Percentiles rank a stretch among this genome's conserved stretches.
Evolutionary conservation across 35 echinoderm and acorn worm genomes (phyloP).

Genomic region (Strongylocentrotus purpuratus): DNA sequence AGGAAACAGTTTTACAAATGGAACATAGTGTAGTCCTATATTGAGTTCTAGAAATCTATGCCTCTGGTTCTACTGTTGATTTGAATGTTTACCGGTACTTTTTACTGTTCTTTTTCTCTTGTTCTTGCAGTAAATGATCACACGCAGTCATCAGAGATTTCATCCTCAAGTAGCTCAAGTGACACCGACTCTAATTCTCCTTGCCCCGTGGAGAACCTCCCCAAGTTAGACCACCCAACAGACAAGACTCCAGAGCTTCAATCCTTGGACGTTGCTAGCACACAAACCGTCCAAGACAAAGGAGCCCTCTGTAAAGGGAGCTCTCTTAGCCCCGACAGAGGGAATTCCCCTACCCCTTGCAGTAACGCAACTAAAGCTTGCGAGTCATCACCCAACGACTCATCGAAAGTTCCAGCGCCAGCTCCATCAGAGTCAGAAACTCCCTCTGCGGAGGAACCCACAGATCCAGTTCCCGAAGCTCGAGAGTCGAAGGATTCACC

Average conservation of each 20-base stretch:
- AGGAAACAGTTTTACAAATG: too few relatives aligned
- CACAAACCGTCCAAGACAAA: neutral
- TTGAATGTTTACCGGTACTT: neutral
- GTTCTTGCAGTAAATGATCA: constrained; percentile 1
- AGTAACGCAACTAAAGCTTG: neutral
- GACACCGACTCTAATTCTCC: neutral
- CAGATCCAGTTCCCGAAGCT: neutral
- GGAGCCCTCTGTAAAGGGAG: neutral
- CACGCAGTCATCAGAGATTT: neutral
- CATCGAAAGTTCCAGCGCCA: neutral
- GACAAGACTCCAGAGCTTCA: neutral
- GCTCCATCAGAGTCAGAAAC: neutral
- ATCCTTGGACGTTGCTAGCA: neutral
- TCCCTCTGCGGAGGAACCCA: neutral
- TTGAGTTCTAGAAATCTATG: too few relatives aligned
- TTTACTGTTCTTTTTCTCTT: neutral
- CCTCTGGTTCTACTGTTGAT: too few relatives aligned
- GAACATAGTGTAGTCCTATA: too few relatives aligned
- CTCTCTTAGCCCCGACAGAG: neutral
- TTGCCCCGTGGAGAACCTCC: neutral
- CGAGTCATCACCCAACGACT: neutral
- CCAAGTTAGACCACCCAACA: neutral
- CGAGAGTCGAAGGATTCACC: neutral
- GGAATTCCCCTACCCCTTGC: neutral
- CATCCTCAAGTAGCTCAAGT: neutral